Evolutionary conservation across 2,888 invertebrate genomes (phyloP), one percentile per base, ranked within the genome.

Genomic region (Conistra vaccinii): DNA sequence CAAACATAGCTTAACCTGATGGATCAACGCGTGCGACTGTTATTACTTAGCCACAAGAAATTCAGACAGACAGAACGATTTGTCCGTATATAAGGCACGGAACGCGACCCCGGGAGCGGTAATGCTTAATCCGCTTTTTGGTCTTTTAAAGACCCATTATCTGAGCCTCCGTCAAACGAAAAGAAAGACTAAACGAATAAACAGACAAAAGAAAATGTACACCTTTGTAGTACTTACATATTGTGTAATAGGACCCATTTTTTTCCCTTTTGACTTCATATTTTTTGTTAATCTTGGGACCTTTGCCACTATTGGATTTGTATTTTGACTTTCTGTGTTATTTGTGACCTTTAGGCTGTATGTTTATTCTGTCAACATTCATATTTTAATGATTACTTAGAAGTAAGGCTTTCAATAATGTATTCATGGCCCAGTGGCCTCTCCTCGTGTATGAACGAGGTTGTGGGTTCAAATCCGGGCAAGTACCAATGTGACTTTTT

Each of bases 111-210:
- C 80, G 72, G 71, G 83, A 85, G 81, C 84, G 76, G 80, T 80
- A 77, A 82, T 82, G 65, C 78, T 81, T 89, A 89, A 89, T 89
- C 88, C 88, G 80, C 88, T 89, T 89, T 88, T 81, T 85, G 88
- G 87, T 85, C 81, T 91, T 91, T 91, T 89, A 90, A 88, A 88
- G 85, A 73, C 48, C 89, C 90, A 91, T 91, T 91, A 91, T 91
- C 89, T 87, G 85, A 68, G 78, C 74, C 81, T 78, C 81, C 85
- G 89, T 88, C 88, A 88, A 87, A 89, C 89, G 82, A 86, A 90
- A 89, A 89, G 87, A 87, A 87, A 84, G 70, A 83, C 85, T 87
- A 85, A 86, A 87, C 84, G 84, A 87, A 89, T 89, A 87, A 88
- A 89, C 81, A 88, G 81, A 84, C 85, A 87, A 89, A 87, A 83